Conservation (phyloP, 2,888 invertebrate genomes). For the Ophioninae sp. region DNA sequence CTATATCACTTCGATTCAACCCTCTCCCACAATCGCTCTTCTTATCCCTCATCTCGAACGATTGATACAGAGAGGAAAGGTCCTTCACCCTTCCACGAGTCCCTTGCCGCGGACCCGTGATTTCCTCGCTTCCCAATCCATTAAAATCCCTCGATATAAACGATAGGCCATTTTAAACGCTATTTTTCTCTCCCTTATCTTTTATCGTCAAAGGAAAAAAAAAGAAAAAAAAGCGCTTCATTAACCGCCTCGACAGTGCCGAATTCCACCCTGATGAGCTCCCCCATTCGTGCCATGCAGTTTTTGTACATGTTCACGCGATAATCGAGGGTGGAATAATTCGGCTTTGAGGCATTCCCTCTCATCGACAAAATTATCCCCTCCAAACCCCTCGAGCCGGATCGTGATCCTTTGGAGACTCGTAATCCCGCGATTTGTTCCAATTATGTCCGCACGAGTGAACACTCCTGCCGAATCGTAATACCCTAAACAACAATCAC, state of each 20-base stretch:
- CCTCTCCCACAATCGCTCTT: constrained; percentile 27
- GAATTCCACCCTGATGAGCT: not conserved
- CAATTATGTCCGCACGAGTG: not conserved
- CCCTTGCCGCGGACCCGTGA: constrained; percentile 63
- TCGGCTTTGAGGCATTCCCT: not conserved
- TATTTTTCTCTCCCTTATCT: constrained; percentile 38
- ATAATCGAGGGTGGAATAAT: constrained; percentile 1
- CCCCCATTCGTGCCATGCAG: not conserved
- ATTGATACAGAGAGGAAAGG: constrained; percentile 46
- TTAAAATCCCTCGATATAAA: constrained; percentile 72
- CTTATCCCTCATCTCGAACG: constrained; percentile 50
- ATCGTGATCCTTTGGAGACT: not conserved
- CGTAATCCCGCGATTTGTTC: not conserved
- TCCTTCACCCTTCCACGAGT: constrained; percentile 47
- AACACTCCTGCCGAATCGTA: not conserved
- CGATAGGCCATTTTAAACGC: constrained; percentile 71
- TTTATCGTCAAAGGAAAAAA: not conserved
- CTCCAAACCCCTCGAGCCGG: not conserved
- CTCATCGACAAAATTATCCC: not conserved
- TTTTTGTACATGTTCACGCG: not conserved
- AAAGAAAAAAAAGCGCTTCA: not conserved
- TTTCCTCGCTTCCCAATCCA: constrained; percentile 71
- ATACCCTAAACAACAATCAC: not conserved
- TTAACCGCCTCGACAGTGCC: constrained; percentile 1
- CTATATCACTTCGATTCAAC: constrained; percentile 45